Percentiles rank a stretch among this genome's conserved stretches.
These are phyloP conservation scores for Hypanus sabinus DNA, from an alignment of 2,113 vertebrate species.

Conservation along the genomic window DNA sequence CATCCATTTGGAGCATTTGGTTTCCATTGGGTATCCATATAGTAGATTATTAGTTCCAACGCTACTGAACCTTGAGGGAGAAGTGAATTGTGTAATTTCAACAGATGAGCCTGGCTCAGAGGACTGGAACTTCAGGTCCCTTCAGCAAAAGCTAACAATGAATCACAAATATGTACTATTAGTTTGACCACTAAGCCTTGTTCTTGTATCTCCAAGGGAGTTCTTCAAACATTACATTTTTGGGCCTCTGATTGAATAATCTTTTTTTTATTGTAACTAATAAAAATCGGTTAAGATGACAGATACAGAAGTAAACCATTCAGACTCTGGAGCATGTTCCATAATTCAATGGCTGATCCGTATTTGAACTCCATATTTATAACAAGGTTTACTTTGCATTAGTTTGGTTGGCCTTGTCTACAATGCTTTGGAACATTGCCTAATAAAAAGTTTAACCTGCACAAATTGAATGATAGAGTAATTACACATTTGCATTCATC, in stretches of 20 bases:
- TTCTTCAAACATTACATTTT: background rate
- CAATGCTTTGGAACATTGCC: background rate
- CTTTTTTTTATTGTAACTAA: background rate
- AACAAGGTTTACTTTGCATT: too few species aligned
- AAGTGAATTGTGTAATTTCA: background rate
- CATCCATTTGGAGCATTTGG: background rate
- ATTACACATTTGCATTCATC: background rate
- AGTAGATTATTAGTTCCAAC: background rate
- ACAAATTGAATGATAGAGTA: background rate
- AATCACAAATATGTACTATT: background rate
- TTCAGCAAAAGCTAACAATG: background rate
- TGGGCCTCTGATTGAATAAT: background rate
- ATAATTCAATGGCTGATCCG: background rate
- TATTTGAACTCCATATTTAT: background rate
- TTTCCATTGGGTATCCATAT: background rate
- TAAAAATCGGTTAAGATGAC: background rate
- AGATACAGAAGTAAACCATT: background rate
- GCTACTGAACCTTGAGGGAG: background rate
- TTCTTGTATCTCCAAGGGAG: background rate
- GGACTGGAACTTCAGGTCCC: background rate
- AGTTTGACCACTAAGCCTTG: too few species aligned
- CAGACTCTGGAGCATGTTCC: background rate
- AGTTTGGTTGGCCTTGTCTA: background rate
- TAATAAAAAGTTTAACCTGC: background rate
- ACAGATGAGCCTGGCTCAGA: background rate